Base-by-base conservation (phyloP, 2,888 invertebrate genomes). In the Diadegma fenestrale region DNA sequence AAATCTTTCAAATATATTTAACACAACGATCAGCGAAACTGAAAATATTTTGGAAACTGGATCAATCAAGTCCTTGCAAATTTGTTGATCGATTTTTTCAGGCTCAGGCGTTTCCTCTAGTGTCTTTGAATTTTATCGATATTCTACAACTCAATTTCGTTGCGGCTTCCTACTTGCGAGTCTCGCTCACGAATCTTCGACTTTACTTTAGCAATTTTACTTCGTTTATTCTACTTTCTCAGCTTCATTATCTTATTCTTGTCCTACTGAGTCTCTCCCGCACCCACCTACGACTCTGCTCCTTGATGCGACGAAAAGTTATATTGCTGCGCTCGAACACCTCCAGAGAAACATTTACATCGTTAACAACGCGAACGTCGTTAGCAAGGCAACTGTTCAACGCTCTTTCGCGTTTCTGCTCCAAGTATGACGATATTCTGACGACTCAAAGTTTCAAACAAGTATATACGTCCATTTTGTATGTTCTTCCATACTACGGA, bases 321-420 rank as follows among this genome's bases (percentile, higher is more conserved):
- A 77, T 73, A 68, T 58, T 48, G 85, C 66, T 72, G 68, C 41
- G 73, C 85, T 51, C 79, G 66, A 82, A 79, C 82, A 64, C 64
- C 54, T 43, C 54, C 54, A 64, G 73, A 83, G 86, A 86, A 86
- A 83, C 86, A 86, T 86, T 86, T 86, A 86, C 86, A 86, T 86
- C 82, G 80, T 86, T 80, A 82, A 80, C 77, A 73, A 77, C n/a
- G 80, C 68, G 64, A 64, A 75, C 80, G 80, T 86, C 86, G 86
- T 86, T 86, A 86, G 77, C 82, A 69, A 82, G 68, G 61, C 58
- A 77, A 86, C 82, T 83, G 86, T 82, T 73, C 61, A 68, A 51
- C 80, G 77, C 80, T 80, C 82, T 80, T 82, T 66, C 82, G 72
- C 82, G 72, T 73, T 73, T 81, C 69, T 81, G 37, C 75, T 58